Evolutionary conservation across 2,888 invertebrate species (phyloP), one percentile per base, ranked within the genome.

Genomic region (Clepsis dumicolana): DNA sequence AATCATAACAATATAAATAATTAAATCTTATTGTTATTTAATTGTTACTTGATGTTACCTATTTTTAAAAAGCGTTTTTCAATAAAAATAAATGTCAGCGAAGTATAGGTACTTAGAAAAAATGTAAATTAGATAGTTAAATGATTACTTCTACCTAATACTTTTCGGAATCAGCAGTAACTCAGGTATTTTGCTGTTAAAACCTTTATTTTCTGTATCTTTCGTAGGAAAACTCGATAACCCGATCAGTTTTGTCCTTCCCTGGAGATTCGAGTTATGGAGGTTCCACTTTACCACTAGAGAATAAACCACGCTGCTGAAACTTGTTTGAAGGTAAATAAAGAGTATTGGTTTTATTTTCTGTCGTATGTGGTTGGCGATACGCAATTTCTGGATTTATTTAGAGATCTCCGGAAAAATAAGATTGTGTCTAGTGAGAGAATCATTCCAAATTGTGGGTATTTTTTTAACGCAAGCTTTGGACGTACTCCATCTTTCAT

Each of bases 221-320:
- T 54, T 21, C 41, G 48, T 48, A 64, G 56, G 64, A 48, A 57
- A 64, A 64, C 48, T 57, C 56, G 56, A 56, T 64, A 64, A 64
- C 64, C 56, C 56, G 64, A 64, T 64, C 64, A 64, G 56, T 64
- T 64, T 56, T 64, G 64, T 64, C 57, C 64, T 50, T 35, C 64
- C 64, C 64, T 57, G 16, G 64, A 64, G 64, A 64, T 44, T 57
- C 32, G 35, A 57, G 64, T 64, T 64, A 57, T 64, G 64, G 64
- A 64, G 64, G 64, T 64, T 64, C 56, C 57, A 64, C 56, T 57
- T 64, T 64, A 56, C 64, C 64, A 57, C 64, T 48, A 64, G 64
- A 64, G 48, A 64, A 57, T 64, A 64, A 64, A 64, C 64, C 64
- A 64, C 56, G 64, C 29, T 48, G 16, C 64, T 64, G 48, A 56